A percentile compares a stretch with the other conserved stretches of the same genome.
Evolutionary conservation across 2,888 invertebrate species (phyloP).

Genomic region (Lagria hirta): DNA sequence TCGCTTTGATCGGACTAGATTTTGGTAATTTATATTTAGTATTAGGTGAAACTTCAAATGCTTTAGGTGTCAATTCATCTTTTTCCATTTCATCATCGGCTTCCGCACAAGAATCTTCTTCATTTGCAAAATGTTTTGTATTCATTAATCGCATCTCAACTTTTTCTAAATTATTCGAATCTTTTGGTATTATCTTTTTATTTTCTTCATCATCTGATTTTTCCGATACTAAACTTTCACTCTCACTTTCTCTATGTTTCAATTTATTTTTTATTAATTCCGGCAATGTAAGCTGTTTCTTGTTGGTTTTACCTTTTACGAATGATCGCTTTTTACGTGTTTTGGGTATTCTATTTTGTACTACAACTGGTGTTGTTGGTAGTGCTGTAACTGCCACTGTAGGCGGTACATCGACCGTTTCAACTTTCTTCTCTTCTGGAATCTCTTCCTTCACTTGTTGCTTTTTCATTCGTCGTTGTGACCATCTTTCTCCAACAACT

Average conservation of each 20-base stretch:
- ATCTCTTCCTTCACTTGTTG: constrained; percentile 38
- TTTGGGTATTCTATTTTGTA: constrained; percentile 11
- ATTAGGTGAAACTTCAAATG: constrained; percentile 37
- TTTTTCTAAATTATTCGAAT: constrained; percentile 20
- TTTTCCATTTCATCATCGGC: constrained; percentile 70
- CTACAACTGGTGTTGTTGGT: constrained; percentile 3
- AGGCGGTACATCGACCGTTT: constrained; percentile 12
- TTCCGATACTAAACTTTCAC: constrained; percentile 45
- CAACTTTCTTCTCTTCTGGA: constrained; percentile 28
- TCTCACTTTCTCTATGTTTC: constrained; percentile 40
- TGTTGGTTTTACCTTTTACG: constrained; percentile 10
- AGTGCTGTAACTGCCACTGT: constrained; percentile 14
- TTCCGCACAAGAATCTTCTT: constrained; percentile 66
- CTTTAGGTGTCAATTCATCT: constrained; percentile 58
- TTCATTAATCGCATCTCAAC: constrained; percentile 25
- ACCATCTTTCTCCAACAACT: constrained; percentile 50
- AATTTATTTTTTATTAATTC: constrained; percentile 49
- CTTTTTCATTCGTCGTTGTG: constrained; percentile 49
- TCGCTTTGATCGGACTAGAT: constrained; percentile 41
- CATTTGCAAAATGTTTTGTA: constrained; percentile 37
- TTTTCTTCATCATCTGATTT: constrained; percentile 46
- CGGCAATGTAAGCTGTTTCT: constrained; percentile 43
- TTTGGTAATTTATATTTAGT: constrained; percentile 52
- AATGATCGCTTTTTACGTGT: constrained; percentile 15
- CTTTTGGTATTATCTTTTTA: constrained; percentile 30